Evolutionary conservation across 2,113 vertebrate genomes (phyloP), one percentile per base, ranked within the genome.

Genomic region (Alectura lathami): DNA sequence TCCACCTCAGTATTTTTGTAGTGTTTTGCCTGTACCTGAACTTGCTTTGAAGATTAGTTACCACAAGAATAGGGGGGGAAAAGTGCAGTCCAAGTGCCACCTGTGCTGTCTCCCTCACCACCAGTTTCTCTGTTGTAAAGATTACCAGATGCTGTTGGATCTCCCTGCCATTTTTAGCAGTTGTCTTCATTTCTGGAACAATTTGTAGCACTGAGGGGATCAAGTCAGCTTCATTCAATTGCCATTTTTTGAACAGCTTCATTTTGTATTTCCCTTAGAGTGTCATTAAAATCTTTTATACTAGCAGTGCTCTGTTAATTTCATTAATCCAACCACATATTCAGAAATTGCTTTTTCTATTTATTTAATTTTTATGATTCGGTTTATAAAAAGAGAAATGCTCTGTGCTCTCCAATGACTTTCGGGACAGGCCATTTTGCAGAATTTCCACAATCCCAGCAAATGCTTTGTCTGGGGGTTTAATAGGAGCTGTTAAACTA

Each of bases 401-500:
- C 4, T 83, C 34, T 11, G 0, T 63, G 72, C 18, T 94, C 54
- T 40, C 42, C 1, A 2, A 34, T 86, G 68, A 40, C 83, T 90
- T 89, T 45, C 43, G 79, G 76, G 89, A 86, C 68, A 60, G 63
- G 83, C 1, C 0, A 32, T 68, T 80, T 43, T 47, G 68, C 34
- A 91, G 68, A 90, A 89, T 96, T 96, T 96, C 85, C 72, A 91
- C 70, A 78, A 51, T 70, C 32, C 79, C 82, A 91, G 32, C 82
- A 94, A 92, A 86, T 6, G 56, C 86, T 95, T 95, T 94, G 73
- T 94, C 90, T 91, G 73, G 53, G 73, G 27, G 21, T 90, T 97
- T 96, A 95, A 96, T 89, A 90, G 88, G 69, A 93, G 72, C 89
- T 90, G 88, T 96, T 96, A 95, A 96, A 91, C 88, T 78, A 81